Evolutionary conservation across 2,797 vertebrate genomes (phyloP), one percentile per base, ranked within the genome.

Genomic region (Urophycis tenuis): DNA sequence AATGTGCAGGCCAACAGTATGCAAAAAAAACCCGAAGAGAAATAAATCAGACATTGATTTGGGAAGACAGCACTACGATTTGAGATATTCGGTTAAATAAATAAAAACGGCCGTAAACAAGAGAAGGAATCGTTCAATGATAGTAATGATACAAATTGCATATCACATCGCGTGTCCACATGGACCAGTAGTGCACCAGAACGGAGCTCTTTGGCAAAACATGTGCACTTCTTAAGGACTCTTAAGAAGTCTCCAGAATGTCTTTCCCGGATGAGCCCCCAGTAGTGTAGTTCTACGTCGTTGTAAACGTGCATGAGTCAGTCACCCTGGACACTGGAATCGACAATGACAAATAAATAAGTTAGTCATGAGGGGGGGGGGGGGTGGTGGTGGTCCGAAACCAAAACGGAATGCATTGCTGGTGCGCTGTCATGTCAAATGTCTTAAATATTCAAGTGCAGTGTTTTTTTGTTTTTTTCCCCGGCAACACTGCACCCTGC

Each of bases 121-220:
- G 82, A 82, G 83, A 83, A 86, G 87, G 83, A 85, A 89, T 85
- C 86, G 84, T 84, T 88, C 81, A 77, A 81, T 88, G 82, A 30
- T 83, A 86, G 31, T 60, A 60, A 60, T 60, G 22, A n/a, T n/a
- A 60, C 53, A n/a, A 67, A 12, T 67, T 29, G 60, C 60, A 11
- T 29, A 67, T 33, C 49, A 69, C 19, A 85, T 91, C 90, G 88
- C 87, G 91, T 90, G 89, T 90, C 49, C 78, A 39, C 79, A 19
- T 41, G 81, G 69, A 75, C 77, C 82, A 72, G 78, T 79, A 74
- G 72, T 73, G 82, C 85, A 75, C 76, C 79, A 83, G 72, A 80
- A 84, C 82, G 34, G 84, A 85, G 85, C 84, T 93, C 90, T 92
- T 92, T 92, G 90, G 91, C 85, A 60, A 86, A 89, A 87, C 84